These are phyloP conservation scores for Phthorimaea operculella DNA, from an alignment of 1,140 invertebrate species.

Conservation along the genomic window DNA sequence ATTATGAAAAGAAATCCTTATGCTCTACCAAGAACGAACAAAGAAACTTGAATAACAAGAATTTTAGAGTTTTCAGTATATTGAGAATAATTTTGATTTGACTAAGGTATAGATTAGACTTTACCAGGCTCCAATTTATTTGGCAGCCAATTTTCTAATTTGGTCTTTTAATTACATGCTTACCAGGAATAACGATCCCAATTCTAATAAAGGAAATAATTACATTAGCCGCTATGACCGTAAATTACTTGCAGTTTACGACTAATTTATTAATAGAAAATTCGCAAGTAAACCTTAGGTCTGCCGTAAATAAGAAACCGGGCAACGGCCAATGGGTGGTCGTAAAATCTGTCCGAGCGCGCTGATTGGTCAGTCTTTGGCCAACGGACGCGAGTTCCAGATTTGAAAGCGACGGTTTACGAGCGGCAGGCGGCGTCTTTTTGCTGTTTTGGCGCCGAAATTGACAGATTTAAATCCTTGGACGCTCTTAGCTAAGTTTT, in stretches of 20 bases:
- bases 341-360: conserved; percentile 49
- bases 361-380: conserved; percentile 42
- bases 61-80: too few species aligned
- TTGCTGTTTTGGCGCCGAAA: conserved; percentile 63
- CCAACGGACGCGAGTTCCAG: conserved; percentile 47
- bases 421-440: conserved; percentile 49
- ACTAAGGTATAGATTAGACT: too few species aligned
- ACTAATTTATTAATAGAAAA: conserved; percentile 67
- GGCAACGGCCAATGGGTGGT: conserved; percentile 42
- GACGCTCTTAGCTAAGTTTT: not conserved
- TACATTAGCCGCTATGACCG: conserved; percentile 50
- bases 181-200: conserved; percentile 36
- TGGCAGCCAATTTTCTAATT: not conserved
- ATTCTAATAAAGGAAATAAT: conserved; percentile 62
- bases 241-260: conserved; percentile 59
- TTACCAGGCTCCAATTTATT: too few species aligned
- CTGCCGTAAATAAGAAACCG: conserved; percentile 57
- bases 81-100: too few species aligned
- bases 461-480: conserved; percentile 29
- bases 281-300: conserved; percentile 59
- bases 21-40: too few species aligned
- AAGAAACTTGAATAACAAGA: too few species aligned
- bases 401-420: conserved; percentile 64
- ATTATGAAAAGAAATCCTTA: too few species aligned
- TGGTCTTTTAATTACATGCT: not conserved